A percentile compares a stretch with the other conserved stretches of the same genome.
phyloP scores from a whole-genome alignment of 2,113 vertebrate genomes.

The Ardeotis arabs region DNA sequence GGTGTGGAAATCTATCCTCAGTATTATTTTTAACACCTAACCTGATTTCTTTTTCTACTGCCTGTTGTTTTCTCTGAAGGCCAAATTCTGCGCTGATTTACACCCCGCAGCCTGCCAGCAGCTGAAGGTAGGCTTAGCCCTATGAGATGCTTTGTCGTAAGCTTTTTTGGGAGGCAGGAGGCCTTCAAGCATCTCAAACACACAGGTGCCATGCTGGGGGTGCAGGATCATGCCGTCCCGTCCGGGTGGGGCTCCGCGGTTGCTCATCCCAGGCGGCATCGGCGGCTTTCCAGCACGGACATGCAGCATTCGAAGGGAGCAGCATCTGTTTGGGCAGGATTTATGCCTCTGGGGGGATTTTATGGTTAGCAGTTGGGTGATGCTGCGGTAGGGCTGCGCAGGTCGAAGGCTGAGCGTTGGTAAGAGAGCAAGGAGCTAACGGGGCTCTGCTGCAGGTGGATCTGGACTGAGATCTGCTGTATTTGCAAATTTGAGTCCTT shows the following conservation, averaged over 20 bases:
- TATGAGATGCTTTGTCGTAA: not conserved
- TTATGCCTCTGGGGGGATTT: not conserved
- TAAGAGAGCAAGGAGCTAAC: not conserved
- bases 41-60: not conserved
- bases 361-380: not conserved
- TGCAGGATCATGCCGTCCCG: not conserved
- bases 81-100: not conserved
- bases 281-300: not conserved
- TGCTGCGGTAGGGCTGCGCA: fast-evolving
- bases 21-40: constrained; percentile 19
- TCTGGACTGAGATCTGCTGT: not conserved
- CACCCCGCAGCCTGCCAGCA: not conserved
- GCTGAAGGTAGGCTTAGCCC: not conserved
- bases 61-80: not conserved
- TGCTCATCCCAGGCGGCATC: not conserved
- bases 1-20: not conserved
- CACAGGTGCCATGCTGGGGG: no score
- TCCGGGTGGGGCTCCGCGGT: not conserved
- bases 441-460: not conserved
- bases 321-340: not conserved
- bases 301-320: fast-evolving
- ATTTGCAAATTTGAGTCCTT: not conserved
- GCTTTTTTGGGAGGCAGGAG: not conserved
- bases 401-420: not conserved
- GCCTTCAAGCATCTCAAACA: not conserved